Base-by-base conservation (phyloP, 1,140 invertebrate species). In the Diorhabda carinulata region DNA sequence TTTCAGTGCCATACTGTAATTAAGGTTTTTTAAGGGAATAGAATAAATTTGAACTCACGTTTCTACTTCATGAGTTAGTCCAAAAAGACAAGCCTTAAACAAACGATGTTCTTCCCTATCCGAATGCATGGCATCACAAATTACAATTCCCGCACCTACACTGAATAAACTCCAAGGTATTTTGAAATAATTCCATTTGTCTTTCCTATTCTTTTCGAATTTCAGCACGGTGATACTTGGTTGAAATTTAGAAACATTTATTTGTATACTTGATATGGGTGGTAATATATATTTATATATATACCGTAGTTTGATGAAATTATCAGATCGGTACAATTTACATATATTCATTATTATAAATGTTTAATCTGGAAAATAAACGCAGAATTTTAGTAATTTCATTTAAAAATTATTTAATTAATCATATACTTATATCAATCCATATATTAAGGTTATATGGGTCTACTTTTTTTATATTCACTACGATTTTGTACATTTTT, bases 31-130 rank as follows among this genome's bases (percentile, higher is more conserved):
- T 62, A 61, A 66, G 57, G 63, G 41, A 69, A 65, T 66, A 8
- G 45, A 66, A 59, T 57, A 66, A 63, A 66, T 25, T 25, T 69
- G 63, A 10, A 79, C 77, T 79, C 85, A 88, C 87, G 81, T 85
- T 75, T 77, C 83, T 52, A 91, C 74, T 78, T 90, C 88, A 72
- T 82, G 76, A 56, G 86, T 79, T 78, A 88, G 84, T 57, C 89
- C 89, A 80, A 84, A 82, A 75, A 87, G 85, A 5, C 87, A 87
- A 64, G 88, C 87, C 73, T 83, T 82, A 72, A 91, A 88, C 71
- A 90, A 86, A 69, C 81, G 79, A 76, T 87, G 88, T 25, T 77
- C 70, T 64, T 67, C 65, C 43, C 57, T 42, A 43, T 59, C 58
- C 8, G 44, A 40, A 4, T 25, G 6, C 5, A 4, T 43, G 3